Evolutionary conservation across 2,888 invertebrate genomes (phyloP).

Genomic region (Aleiodes leptofemur): DNA sequence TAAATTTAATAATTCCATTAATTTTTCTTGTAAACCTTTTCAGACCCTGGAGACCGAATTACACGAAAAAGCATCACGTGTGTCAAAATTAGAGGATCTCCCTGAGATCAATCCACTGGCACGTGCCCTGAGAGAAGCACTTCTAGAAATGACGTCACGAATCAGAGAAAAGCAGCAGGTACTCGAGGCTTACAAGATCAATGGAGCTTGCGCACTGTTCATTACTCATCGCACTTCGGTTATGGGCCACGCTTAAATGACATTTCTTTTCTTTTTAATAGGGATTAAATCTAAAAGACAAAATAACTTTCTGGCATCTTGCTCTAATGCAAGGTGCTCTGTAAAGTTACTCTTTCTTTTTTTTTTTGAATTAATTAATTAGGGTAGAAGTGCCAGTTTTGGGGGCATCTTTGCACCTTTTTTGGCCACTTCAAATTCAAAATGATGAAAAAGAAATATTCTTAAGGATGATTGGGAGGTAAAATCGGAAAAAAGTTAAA

Average conservation of each 20-base stretch:
- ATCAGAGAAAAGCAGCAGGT: conserved; percentile 72
- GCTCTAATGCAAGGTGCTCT: conserved; percentile 52
- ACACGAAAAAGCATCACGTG: conserved; percentile 62
- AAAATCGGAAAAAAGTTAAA: too few relatives aligned
- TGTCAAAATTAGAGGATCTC: conserved; percentile 67
- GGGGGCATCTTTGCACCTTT: too few relatives aligned
- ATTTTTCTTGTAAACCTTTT: neutral
- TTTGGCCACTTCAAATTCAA: too few relatives aligned
- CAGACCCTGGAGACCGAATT: conserved; percentile 70
- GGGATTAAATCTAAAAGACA: conserved; percentile 25
- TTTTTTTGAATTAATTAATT: neutral
- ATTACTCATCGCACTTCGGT: conserved; percentile 65
- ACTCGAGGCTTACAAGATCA: conserved; percentile 69
- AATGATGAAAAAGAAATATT: too few relatives aligned
- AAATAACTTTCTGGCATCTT: conserved; percentile 53
- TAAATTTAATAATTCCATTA: neutral
- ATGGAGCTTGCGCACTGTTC: conserved; percentile 67
- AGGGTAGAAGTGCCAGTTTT: too few relatives aligned
- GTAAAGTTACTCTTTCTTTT: conserved; percentile 47
- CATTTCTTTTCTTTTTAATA: conserved; percentile 16
- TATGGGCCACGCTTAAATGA: conserved; percentile 65
- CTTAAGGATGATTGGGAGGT: too few relatives aligned
- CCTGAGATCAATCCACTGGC: conserved; percentile 69
- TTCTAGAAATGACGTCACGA: conserved; percentile 65
- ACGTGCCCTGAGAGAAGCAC: conserved; percentile 65